Evolutionary conservation across 2,113 vertebrate genomes (phyloP), one percentile per base, ranked within the genome.

Genomic region (Falco punctatus): DNA sequence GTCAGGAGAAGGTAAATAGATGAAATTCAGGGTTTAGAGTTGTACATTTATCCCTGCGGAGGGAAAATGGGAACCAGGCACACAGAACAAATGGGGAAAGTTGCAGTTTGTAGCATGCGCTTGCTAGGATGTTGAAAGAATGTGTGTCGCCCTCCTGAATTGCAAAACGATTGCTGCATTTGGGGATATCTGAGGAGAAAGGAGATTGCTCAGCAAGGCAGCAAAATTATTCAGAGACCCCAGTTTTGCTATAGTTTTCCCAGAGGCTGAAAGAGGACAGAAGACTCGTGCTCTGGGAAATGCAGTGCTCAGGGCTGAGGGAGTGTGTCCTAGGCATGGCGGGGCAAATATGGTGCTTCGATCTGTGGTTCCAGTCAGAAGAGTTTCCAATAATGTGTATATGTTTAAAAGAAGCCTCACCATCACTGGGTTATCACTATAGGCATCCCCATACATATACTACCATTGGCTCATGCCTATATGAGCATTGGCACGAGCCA

Each of bases 341-440:
- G 3, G 24, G 33, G 44, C 23, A 67, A 77, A 61, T 33, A 19
- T 0, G 0, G 27, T 1, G 0, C 77, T 72, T 57, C 1, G 2
- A 6, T 24, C 69, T 44, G 22, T 38, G n/a, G 10, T 49, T 75
- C 48, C 42, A 35, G 35, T 11, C n/a, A 20, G 33, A 35, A 51
- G 69, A 30, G 10, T 66, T 82, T 86, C 48, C 46, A 46, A 32
- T 48, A 15, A 18, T 84, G 11, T 28, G 9, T 42, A 18, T 6
- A 46, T 21, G 20, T 38, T 35, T 30, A 48, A 48, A 62, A 24
- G 35, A 65, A 59, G 20, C 26, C 35, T 27, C 19, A 12, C 42
- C 30, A 40, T 9, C 17, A 1, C 2, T n/a, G 17, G 35, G 57
- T 70, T 70, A 55, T 75, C 18, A 8, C 46, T 59, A 8, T 17